phyloP scores from a whole-genome alignment of 2,797 vertebrate genomes.

The Anas bahamensis region DNA sequence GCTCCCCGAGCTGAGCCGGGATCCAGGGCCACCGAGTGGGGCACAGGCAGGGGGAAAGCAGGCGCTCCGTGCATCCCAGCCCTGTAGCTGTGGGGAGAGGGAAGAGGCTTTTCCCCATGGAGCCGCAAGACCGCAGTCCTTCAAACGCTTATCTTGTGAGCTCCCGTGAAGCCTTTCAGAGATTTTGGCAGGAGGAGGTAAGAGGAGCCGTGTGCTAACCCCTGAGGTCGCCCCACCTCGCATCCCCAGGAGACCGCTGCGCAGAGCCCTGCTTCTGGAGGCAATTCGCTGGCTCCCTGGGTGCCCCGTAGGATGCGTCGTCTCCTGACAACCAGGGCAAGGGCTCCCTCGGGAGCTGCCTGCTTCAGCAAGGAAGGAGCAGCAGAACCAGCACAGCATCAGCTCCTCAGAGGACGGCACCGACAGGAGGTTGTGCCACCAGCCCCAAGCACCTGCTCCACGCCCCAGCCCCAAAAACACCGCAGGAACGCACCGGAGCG shows the following conservation, averaged over 20 bases:
- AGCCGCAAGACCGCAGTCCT: background rate
- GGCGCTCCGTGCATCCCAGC: background rate
- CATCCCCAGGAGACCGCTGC: background rate
- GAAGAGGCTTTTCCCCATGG: background rate
- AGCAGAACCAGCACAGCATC: background rate
- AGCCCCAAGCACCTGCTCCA: background rate
- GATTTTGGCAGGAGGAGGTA: background rate
- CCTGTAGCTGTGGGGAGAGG: background rate
- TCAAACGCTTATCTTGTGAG: background rate
- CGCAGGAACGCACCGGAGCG: background rate
- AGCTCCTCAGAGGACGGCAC: accelerated
- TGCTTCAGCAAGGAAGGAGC: background rate
- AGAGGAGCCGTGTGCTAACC: background rate
- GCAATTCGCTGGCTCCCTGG: accelerated
- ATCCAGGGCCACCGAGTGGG: accelerated
- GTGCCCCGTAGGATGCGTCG: background rate
- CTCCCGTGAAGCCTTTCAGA: background rate
- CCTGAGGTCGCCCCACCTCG: background rate
- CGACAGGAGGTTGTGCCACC: background rate
- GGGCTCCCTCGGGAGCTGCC: accelerated
- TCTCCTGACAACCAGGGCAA: background rate
- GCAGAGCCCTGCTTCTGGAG: background rate
- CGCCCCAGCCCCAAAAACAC: background rate
- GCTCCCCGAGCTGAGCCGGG: background rate
- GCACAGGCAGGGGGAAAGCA: background rate